Evolutionary conservation across 1,140 invertebrate species (phyloP).

Genomic region (Xylocopa sonorina): DNA sequence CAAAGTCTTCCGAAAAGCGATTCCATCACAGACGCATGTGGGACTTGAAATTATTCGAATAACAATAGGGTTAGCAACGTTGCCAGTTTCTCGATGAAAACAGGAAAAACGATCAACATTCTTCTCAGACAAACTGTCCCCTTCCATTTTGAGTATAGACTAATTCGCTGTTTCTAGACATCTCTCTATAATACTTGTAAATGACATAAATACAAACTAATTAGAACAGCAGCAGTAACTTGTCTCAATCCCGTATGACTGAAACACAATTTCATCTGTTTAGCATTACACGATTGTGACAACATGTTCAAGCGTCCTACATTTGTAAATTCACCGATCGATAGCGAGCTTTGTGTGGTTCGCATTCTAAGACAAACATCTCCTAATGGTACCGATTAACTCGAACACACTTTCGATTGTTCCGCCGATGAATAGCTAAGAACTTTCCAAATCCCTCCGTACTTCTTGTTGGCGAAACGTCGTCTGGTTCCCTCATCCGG

Average conservation of each 20-base stretch:
- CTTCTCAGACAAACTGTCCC: neutral
- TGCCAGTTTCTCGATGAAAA: constrained; percentile 59
- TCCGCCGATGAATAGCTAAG: neutral
- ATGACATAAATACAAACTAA: neutral
- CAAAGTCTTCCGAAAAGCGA: constrained; percentile 22
- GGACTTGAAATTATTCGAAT: constrained; percentile 30
- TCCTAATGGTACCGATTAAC: constrained; percentile 22
- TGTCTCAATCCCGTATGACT: neutral
- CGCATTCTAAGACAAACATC: neutral
- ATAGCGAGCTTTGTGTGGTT: constrained; percentile 20
- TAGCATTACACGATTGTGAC: constrained; percentile 2
- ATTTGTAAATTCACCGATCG: constrained; percentile 29
- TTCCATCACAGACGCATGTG: constrained; percentile 14
- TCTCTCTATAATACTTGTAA: no score
- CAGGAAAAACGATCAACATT: neutral
- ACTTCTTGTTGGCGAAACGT: neutral
- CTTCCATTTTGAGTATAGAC: neutral
- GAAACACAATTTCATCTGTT: neutral
- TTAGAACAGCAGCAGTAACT: no score
- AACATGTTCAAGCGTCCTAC: constrained; percentile 22
- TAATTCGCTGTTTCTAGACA: neutral
- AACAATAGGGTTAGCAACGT: constrained; percentile 27
- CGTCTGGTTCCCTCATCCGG: neutral
- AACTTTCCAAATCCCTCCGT: constrained; percentile 1
- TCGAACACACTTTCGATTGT: constrained; percentile 21